Conservation (phyloP, 2,113 vertebrate genomes). For the Ursus arctos region DNA sequence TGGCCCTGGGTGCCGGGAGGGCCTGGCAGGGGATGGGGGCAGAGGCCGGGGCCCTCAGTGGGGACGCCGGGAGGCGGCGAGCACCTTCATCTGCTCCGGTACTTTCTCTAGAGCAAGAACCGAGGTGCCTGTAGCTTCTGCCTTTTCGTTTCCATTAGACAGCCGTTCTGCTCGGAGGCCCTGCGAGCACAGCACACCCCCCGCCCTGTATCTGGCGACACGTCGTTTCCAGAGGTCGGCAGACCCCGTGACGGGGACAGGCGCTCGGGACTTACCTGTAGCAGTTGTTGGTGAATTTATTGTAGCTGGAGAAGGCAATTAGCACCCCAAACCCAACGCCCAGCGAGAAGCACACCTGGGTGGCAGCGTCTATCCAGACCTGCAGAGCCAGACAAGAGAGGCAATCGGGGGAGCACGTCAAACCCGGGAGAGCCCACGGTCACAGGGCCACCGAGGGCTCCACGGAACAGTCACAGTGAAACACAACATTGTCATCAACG, state of each 20-base stretch:
- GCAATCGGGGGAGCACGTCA: constrained; percentile 89
- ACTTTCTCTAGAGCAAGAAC: not conserved
- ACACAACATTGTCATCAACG: not conserved
- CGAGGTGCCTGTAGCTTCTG: not conserved
- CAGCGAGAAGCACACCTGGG: constrained; percentile 99
- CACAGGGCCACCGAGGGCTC: constrained; percentile 84
- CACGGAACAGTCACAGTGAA: constrained; percentile 59
- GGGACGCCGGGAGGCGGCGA: fast-evolving
- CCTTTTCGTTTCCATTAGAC: not conserved
- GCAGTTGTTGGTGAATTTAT: constrained; percentile 99
- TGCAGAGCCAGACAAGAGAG: constrained; percentile 85
- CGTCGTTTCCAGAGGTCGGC: fast-evolving
- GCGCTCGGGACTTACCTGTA: constrained; percentile 92
- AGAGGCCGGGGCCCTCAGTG: fast-evolving
- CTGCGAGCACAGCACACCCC: not conserved
- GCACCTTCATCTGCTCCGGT: fast-evolving
- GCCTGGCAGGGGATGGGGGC: fast-evolving
- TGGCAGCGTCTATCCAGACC: constrained; percentile 99
- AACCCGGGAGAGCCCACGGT: constrained; percentile 90
- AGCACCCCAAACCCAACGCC: constrained; percentile 98
- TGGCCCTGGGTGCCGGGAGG: no score
- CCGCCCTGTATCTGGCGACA: not conserved
- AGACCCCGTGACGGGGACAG: fast-evolving
- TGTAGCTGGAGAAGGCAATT: constrained; percentile 99
- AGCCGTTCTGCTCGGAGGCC: not conserved